These are phyloP conservation scores for Melanerpes aurifrons DNA, from an alignment of 2,113 vertebrate species.

Conservation along the genomic window DNA sequence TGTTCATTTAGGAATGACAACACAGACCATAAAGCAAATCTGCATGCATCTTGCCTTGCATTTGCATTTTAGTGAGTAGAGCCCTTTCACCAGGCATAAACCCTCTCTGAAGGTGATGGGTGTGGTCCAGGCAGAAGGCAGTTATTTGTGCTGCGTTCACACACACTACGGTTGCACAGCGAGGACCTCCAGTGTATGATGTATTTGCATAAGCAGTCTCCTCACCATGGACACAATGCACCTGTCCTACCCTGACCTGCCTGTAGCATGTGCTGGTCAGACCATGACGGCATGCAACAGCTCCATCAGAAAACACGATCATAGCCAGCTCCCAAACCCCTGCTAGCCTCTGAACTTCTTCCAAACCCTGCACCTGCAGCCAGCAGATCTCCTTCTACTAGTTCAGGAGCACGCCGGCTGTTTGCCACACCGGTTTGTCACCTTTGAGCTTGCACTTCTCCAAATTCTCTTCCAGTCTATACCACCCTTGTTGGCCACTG, in stretches of 20 bases:
- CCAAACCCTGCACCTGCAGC: neutral
- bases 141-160: accelerated
- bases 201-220: neutral
- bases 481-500: accelerated
- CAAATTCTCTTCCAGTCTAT: neutral
- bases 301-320: neutral
- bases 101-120: neutral
- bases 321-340: neutral
- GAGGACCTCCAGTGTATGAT: accelerated
- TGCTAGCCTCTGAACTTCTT: no score
- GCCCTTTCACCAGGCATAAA: neutral
- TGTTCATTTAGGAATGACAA: neutral
- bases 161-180: accelerated
- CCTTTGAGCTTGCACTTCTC: neutral
- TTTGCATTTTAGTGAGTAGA: neutral
- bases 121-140: neutral
- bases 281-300: accelerated
- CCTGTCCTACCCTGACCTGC: neutral
- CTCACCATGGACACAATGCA: neutral
- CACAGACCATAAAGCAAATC: neutral
- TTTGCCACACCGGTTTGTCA: neutral
- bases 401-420: neutral
- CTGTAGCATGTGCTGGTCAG: neutral
- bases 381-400: neutral
- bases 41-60: neutral